Evolutionary conservation across 2,888 invertebrate genomes (phyloP).

Genomic region (Magallana nippona): DNA sequence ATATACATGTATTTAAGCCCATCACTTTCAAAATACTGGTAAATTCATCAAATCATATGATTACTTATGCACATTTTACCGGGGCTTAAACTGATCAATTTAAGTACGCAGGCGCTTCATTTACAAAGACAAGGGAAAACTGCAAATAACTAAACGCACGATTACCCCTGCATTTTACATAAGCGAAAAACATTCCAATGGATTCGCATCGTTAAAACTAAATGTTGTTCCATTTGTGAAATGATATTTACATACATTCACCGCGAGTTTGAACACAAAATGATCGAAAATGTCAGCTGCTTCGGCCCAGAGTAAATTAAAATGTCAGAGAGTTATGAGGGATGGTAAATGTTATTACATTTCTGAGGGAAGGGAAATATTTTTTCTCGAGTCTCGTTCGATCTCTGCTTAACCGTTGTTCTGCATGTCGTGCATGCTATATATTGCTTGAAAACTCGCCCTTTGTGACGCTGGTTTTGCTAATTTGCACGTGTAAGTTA

Average conservation of each 20-base stretch:
- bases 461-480: neutral
- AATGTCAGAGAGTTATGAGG: constrained; percentile 50
- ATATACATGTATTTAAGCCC: too few species aligned
- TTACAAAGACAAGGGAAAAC: constrained; percentile 50
- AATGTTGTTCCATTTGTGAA: constrained; percentile 50
- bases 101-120: constrained; percentile 51
- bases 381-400: neutral
- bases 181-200: constrained; percentile 51
- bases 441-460: neutral
- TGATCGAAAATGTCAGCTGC: constrained; percentile 55
- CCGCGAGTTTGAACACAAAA: constrained; percentile 51
- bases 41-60: constrained; percentile 22
- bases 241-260: constrained; percentile 54
- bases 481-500: constrained; percentile 17
- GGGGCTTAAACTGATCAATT: constrained; percentile 48
- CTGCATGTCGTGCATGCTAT: neutral
- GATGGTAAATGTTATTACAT: constrained; percentile 60
- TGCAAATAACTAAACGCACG: constrained; percentile 49
- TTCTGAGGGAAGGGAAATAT: constrained; percentile 15
- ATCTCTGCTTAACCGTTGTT: neutral
- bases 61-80: constrained; percentile 40
- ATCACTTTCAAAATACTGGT: too few species aligned
- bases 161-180: constrained; percentile 52
- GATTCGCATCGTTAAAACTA: constrained; percentile 47
- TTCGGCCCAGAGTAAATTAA: constrained; percentile 52